A percentile compares a stretch with the other conserved stretches of the same genome.
Conservation (phyloP, 2,113 vertebrate genomes). For the Pseudorasbora parva region DNA sequence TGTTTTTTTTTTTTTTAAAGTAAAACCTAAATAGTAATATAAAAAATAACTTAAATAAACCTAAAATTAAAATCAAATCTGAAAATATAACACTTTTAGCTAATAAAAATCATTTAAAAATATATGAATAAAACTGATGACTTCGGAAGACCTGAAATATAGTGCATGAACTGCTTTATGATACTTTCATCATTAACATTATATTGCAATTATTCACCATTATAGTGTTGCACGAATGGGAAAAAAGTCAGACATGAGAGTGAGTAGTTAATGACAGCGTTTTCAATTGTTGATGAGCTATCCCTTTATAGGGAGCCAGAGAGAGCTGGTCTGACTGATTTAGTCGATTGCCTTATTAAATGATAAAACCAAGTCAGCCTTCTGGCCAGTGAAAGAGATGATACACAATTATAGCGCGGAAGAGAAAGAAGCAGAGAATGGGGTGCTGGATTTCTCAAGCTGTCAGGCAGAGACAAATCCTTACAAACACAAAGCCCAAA, state of each 20-base stretch:
- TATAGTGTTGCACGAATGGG: background rate
- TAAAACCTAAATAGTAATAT: background rate
- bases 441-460: slow-evolving; percentile 20
- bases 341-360: slow-evolving; percentile 56
- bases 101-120: background rate
- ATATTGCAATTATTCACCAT: background rate
- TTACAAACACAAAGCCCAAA: slow-evolving; percentile 4
- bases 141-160: background rate
- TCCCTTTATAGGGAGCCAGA: slow-evolving; percentile 8
- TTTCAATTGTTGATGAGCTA: background rate
- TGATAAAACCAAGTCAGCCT: slow-evolving; percentile 48
- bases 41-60: no score
- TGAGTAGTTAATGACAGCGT: slow-evolving; percentile 14
- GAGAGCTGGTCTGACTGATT: slow-evolving; percentile 40
- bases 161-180: background rate
- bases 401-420: slow-evolving; percentile 43
- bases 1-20: no score
- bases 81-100: background rate
- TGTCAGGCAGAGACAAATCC: slow-evolving; percentile 16
- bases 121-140: background rate
- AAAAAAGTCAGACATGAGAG: slow-evolving; percentile 22
- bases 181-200: background rate
- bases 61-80: no score
- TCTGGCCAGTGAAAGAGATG: slow-evolving; percentile 37
- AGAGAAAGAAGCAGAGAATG: slow-evolving; percentile 18